Percentiles rank a stretch among this genome's conserved stretches.
Conservation (phyloP, 2,888 invertebrate genomes). For the Adineta ricciae region DNA sequence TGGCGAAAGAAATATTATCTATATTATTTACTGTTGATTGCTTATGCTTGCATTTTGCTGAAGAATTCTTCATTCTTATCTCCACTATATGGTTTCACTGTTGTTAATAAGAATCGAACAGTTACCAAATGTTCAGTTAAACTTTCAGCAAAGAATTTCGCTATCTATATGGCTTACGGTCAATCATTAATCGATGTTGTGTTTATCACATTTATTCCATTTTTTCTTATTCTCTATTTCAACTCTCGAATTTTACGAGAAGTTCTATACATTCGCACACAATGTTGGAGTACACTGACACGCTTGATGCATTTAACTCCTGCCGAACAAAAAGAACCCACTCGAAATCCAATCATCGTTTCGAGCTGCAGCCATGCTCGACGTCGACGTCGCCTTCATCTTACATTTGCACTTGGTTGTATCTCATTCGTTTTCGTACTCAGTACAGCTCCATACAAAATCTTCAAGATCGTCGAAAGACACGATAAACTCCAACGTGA, state of each 20-base stretch:
- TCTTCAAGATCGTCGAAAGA: background rate
- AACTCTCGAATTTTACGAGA: background rate
- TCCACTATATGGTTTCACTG: background rate
- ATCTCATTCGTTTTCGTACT: background rate
- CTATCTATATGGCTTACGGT: background rate
- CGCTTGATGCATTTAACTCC: background rate
- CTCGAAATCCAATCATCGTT: background rate
- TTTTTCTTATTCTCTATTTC: background rate
- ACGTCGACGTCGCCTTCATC: background rate
- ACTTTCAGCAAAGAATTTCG: background rate
- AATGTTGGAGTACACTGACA: background rate
- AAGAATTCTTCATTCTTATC: conserved; percentile 12
- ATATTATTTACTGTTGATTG: background rate
- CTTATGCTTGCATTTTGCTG: background rate
- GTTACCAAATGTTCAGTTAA: background rate
- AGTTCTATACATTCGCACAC: background rate
- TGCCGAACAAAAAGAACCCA: background rate
- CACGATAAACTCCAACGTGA: background rate
- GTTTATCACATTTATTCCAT: background rate
- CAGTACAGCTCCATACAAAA: conserved; percentile 6
- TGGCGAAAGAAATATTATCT: background rate
- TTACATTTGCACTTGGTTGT: background rate
- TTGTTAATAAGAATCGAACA: background rate
- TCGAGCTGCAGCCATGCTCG: background rate
- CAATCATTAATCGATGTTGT: conserved; percentile 11